Evolutionary conservation across 2,888 invertebrate species (phyloP).

Genomic region (Drosophila phalerata): DNA sequence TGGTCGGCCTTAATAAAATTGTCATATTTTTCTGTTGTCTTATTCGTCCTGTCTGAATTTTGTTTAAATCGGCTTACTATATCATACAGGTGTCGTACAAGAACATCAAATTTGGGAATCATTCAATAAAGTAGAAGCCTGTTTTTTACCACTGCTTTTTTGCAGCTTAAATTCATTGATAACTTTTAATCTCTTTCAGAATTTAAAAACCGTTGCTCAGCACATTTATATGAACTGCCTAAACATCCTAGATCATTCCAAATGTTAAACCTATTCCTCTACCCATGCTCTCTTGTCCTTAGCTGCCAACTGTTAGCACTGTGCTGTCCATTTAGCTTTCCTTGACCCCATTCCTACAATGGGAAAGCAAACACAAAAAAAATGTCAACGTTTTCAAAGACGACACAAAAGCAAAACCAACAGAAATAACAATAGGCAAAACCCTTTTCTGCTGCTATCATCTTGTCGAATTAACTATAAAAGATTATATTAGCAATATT

Average conservation of each 20-base stretch:
- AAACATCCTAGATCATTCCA: conserved; percentile 5
- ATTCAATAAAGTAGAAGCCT: too few species aligned
- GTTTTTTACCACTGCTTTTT: too few species aligned
- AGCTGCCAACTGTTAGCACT: conserved; percentile 42
- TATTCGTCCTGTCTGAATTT: too few species aligned
- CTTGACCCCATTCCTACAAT: conserved; percentile 29
- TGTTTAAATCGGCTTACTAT: too few species aligned
- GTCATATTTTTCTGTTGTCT: too few species aligned
- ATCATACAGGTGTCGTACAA: too few species aligned
- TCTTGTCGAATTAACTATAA: conserved; percentile 66
- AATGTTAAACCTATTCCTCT: conserved; percentile 31
- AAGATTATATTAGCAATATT: conserved; percentile 73
- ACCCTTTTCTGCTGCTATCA: conserved; percentile 53
- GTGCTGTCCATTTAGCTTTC: conserved; percentile 25
- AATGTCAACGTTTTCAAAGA: conserved; percentile 58
- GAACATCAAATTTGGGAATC: too few species aligned
- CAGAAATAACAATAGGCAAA: conserved; percentile 35
- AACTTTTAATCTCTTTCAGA: too few species aligned
- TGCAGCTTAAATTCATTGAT: too few species aligned
- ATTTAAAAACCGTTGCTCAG: conserved; percentile 2
- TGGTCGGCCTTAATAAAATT: too few species aligned
- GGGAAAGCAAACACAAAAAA: conserved; percentile 15
- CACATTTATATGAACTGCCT: conserved; percentile 11
- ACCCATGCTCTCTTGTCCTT: conserved; percentile 4
- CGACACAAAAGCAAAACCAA: conserved; percentile 43